Evolutionary conservation across 1,140 invertebrate genomes (phyloP).

Genomic region (Nomia melanderi): DNA sequence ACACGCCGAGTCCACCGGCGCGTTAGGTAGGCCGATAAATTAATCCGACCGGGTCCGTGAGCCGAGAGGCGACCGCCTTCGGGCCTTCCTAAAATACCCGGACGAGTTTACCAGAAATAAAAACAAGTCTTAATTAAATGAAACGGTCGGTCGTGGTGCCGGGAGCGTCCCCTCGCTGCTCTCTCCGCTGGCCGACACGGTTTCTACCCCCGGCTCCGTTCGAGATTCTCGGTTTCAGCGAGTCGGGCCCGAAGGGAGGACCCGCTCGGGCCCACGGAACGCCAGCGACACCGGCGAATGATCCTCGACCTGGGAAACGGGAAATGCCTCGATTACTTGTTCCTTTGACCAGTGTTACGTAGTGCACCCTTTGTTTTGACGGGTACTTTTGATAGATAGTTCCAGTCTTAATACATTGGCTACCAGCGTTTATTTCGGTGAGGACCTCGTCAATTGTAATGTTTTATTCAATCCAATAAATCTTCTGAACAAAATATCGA

Average conservation of each 20-base stretch:
- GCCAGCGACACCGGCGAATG: constrained; percentile 36
- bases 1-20: constrained; percentile 16
- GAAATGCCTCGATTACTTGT: too few relatives aligned
- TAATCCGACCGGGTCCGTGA: constrained; percentile 48
- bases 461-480: too few relatives aligned
- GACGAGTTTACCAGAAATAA: constrained; percentile 72
- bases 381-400: too few relatives aligned
- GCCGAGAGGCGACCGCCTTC: constrained; percentile 16
- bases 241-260: constrained; percentile 1
- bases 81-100: constrained; percentile 70
- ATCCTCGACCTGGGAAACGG: background rate
- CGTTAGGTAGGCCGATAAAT: constrained; percentile 61
- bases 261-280: too few relatives aligned
- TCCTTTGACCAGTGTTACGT: too few relatives aligned
- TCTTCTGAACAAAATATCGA: too few relatives aligned
- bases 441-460: too few relatives aligned
- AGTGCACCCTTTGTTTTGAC: too few relatives aligned
- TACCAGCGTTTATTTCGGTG: too few relatives aligned
- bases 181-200: constrained; percentile 40
- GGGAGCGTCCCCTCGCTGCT: constrained; percentile 6
- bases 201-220: constrained; percentile 23
- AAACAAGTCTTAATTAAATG: constrained; percentile 75
- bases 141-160: constrained; percentile 55
- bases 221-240: constrained; percentile 61
- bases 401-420: too few relatives aligned